Percentiles rank a stretch among this genome's conserved stretches.
phyloP scores from a whole-genome alignment of 2,888 invertebrate genomes.

The Agelastica alni region DNA sequence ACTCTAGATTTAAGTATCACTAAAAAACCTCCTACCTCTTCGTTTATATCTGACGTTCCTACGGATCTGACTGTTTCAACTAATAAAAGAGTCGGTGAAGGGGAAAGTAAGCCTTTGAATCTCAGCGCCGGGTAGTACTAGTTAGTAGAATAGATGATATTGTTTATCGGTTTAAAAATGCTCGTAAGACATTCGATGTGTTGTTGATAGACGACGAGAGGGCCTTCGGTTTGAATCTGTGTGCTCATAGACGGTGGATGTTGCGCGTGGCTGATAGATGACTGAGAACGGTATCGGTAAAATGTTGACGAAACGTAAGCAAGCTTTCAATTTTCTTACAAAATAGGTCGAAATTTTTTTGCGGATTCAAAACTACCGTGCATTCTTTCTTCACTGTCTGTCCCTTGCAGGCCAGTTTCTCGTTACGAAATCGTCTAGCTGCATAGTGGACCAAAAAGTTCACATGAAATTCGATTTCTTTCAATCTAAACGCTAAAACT shows the following conservation, averaged over 20 bases:
- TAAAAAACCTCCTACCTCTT: conserved; percentile 41
- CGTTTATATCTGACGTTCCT: conserved; percentile 37
- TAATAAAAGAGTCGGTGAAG: conserved; percentile 20
- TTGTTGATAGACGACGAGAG: conserved; percentile 3
- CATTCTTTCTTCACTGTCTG: too few relatives aligned
- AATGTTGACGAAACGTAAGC: conserved; percentile 1
- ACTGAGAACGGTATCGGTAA: not conserved
- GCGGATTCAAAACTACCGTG: too few relatives aligned
- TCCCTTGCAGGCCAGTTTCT: too few relatives aligned
- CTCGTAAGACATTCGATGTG: not conserved
- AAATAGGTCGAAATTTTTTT: too few relatives aligned
- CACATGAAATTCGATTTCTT: too few relatives aligned
- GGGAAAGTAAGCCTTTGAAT: conserved; percentile 39
- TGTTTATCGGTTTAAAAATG: conserved; percentile 4
- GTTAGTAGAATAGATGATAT: conserved; percentile 1
- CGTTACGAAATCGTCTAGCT: too few relatives aligned
- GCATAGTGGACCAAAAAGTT: too few relatives aligned
- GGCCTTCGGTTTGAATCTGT: conserved; percentile 2
- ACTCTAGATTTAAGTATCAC: conserved; percentile 59
- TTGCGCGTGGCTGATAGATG: conserved; percentile 6
- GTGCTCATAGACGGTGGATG: conserved; percentile 3
- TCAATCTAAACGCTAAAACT: too few relatives aligned
- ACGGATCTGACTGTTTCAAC: conserved; percentile 43
- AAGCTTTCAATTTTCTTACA: too few relatives aligned
- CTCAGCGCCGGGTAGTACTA: conserved; percentile 27